Evolutionary conservation across 2,888 invertebrate species (phyloP).

Genomic region (Steromphala cineraria): DNA sequence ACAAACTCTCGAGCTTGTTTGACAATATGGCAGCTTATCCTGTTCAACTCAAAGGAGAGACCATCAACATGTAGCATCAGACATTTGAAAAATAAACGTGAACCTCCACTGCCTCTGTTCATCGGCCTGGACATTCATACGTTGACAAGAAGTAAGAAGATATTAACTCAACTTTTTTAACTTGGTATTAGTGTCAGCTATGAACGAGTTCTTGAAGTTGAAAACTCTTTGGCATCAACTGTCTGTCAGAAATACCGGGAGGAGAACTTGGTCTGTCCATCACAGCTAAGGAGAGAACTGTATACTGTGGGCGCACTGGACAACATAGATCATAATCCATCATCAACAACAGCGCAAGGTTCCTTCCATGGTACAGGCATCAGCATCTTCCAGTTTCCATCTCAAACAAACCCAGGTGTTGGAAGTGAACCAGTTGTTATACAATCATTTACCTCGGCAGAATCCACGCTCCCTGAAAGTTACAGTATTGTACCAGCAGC

Average conservation of each 20-base stretch:
- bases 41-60: neutral
- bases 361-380: constrained; percentile 38
- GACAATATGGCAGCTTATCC: neutral
- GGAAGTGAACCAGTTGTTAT: neutral
- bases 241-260: constrained; percentile 15
- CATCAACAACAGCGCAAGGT: constrained; percentile 20
- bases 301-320: constrained; percentile 27
- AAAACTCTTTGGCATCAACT: neutral
- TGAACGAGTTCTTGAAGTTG: constrained; percentile 25
- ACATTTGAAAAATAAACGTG: neutral
- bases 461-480: constrained; percentile 15
- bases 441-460: neutral
- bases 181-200: constrained; percentile 21
- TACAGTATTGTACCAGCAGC: constrained; percentile 8
- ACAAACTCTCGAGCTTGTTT: neutral
- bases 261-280: constrained; percentile 22
- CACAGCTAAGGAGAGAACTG: constrained; percentile 6
- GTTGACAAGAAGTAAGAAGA: constrained; percentile 1
- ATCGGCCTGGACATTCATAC: constrained; percentile 1
- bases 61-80: neutral
- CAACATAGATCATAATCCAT: constrained; percentile 34
- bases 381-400: constrained; percentile 29
- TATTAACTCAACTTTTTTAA: constrained; percentile 13
- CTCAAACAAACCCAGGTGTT: constrained; percentile 11
- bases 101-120: constrained; percentile 24